Evolutionary conservation across 1,140 invertebrate genomes (phyloP), one percentile per base, ranked within the genome.

Genomic region (Drosophila ambigua): DNA sequence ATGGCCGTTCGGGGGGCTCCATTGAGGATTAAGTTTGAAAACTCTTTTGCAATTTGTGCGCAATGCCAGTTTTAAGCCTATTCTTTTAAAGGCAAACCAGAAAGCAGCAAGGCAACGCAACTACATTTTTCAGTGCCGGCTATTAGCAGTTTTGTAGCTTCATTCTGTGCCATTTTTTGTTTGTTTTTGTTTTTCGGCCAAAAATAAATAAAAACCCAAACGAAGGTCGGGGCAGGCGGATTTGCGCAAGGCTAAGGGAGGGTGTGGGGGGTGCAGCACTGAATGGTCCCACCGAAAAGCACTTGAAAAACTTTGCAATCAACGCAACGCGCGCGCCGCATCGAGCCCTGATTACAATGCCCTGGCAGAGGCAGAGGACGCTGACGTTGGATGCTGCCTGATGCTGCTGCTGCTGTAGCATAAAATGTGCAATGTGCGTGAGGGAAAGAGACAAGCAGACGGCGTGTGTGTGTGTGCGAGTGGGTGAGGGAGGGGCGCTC

Each of bases 281-380:
- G 28, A 39, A 52, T 53, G 26, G 26, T 31, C 26, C 53, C 63
- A 72, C 58, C 64, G 57, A 64, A 64, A 79, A 74, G 52, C 77
- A 87, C 82, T 85, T 85, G 74, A 82, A 87, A 85, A 85, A 87
- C 74, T 85, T 85, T 85, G 82, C 82, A 85, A 85, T 85, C 82
- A 85, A 85, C 82, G 78, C 82, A 72, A 57, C 60, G 65, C 71
- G 77, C 74, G 4, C 20, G 50, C 50, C 35, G 65, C 58, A 54
- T 61, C 59, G 59, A 69, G 60, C 48, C 48, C 72, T 85, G 82
- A 85, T 87, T 85, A 87, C 82, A 85, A 85, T 82, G 82, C 65
- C 63, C 46, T 2, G 46, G 57, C 74, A 87, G 78, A 68, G 31
- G n/a, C 35, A 39, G 13, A 13, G 20, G 35, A 23, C 16, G 7